phyloP scores from a whole-genome alignment of 2,113 vertebrate species.

The Nanorana parkeri region DNA sequence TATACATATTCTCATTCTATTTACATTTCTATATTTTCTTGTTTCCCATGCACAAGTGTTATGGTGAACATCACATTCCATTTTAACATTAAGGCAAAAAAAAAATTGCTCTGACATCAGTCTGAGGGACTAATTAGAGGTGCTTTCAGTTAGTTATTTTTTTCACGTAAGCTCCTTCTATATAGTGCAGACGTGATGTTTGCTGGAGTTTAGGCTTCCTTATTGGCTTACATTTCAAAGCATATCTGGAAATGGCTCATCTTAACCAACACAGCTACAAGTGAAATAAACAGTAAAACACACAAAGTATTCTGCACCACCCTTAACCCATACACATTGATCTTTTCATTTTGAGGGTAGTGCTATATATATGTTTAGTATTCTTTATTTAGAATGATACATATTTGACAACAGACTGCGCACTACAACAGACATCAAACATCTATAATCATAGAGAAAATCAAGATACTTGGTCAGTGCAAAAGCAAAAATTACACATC shows the following conservation, averaged over 20 bases:
- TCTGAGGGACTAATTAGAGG: constrained; percentile 32
- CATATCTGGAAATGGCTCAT: background rate
- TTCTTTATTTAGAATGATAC: no score
- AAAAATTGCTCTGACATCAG: background rate
- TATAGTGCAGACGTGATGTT: constrained; percentile 4
- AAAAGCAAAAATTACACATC: no score
- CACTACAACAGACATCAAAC: no score
- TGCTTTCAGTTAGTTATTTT: constrained; percentile 14
- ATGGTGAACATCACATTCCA: constrained; percentile 47
- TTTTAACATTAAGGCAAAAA: constrained; percentile 17
- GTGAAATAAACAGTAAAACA: background rate
- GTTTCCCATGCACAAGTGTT: constrained; percentile 52
- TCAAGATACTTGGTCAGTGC: no score
- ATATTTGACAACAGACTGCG: no score
- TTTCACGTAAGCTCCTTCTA: constrained; percentile 1
- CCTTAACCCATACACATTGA: no score
- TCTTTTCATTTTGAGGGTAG: no score
- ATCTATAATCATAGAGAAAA: no score
- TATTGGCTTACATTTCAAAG: background rate
- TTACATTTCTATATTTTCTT: constrained; percentile 41
- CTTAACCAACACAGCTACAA: background rate
- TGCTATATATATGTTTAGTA: no score
- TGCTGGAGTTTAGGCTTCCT: background rate
- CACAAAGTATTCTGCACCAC: background rate
- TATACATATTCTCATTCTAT: constrained; percentile 50